A percentile compares a stretch with the other conserved stretches of the same genome.
phyloP scores from a whole-genome alignment of 2,888 invertebrate genomes.

The Rhingia rostrata region DNA sequence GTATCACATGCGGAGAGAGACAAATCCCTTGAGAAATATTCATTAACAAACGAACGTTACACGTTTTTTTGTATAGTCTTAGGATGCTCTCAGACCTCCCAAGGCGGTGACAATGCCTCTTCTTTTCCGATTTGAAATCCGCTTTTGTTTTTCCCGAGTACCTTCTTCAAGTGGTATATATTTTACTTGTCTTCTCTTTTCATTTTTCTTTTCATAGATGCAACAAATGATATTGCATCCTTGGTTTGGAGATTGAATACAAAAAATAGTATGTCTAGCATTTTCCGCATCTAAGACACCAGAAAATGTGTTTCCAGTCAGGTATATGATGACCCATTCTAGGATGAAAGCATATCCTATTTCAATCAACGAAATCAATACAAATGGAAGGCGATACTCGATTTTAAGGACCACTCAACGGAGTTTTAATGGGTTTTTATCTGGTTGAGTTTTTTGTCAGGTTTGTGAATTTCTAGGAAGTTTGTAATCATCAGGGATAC shows the following conservation, averaged over 20 bases:
- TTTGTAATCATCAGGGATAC: neutral
- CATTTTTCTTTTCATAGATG: slow-evolving; percentile 15
- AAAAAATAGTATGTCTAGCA: slow-evolving; percentile 12
- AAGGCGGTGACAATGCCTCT: slow-evolving; percentile 46
- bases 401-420: slow-evolving; percentile 43
- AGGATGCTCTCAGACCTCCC: slow-evolving; percentile 60
- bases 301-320: neutral
- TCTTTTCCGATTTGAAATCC: slow-evolving; percentile 39
- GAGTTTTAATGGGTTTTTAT: slow-evolving; percentile 52
- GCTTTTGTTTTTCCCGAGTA: slow-evolving; percentile 58
- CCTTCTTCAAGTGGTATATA: slow-evolving; percentile 47
- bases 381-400: slow-evolving; percentile 31
- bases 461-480: slow-evolving; percentile 42
- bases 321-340: slow-evolving; percentile 40
- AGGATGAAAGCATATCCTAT: slow-evolving; percentile 43
- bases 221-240: slow-evolving; percentile 53
- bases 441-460: slow-evolving; percentile 29
- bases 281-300: neutral
- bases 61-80: slow-evolving; percentile 8
- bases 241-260: neutral
- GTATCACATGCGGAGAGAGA: slow-evolving; percentile 47
- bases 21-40: slow-evolving; percentile 36
- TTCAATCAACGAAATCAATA: slow-evolving; percentile 67
- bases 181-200: neutral
- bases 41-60: slow-evolving; percentile 42